These are phyloP conservation scores for Amphipoea lucens DNA, from an alignment of 2,888 invertebrate genomes.

Conservation along the genomic window DNA sequence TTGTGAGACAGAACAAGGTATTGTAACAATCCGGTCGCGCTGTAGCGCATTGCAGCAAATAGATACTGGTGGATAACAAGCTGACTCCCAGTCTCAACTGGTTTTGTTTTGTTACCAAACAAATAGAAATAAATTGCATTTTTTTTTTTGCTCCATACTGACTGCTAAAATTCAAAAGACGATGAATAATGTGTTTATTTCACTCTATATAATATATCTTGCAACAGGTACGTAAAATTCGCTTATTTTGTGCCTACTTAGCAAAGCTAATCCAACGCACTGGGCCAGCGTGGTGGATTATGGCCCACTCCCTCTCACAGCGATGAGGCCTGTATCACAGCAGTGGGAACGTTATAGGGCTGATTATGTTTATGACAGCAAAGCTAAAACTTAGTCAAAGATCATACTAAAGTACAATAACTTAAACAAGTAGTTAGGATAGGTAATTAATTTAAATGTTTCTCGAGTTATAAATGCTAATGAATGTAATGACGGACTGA, in stretches of 20 bases:
- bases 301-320: too few relatives aligned
- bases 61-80: slow-evolving; percentile 29
- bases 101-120: slow-evolving; percentile 5
- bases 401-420: background rate
- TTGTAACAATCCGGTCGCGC: slow-evolving; percentile 18
- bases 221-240: background rate
- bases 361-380: background rate
- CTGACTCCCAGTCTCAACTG: slow-evolving; percentile 18
- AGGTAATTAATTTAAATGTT: background rate
- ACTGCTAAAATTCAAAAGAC: background rate
- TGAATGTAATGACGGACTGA: background rate
- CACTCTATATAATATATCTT: background rate
- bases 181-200: background rate
- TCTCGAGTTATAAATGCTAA: background rate
- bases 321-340: too few relatives aligned
- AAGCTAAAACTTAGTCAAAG: background rate
- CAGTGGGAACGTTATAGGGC: too few relatives aligned
- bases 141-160: background rate
- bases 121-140: background rate
- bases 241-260: background rate
- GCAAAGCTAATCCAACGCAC: background rate
- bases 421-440: too few relatives aligned
- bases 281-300: too few relatives aligned
- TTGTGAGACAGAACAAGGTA: slow-evolving; percentile 28
- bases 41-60: slow-evolving; percentile 48